Conservation (phyloP, 2,113 vertebrate species). For the Rhadina sibilatrix region DNA sequence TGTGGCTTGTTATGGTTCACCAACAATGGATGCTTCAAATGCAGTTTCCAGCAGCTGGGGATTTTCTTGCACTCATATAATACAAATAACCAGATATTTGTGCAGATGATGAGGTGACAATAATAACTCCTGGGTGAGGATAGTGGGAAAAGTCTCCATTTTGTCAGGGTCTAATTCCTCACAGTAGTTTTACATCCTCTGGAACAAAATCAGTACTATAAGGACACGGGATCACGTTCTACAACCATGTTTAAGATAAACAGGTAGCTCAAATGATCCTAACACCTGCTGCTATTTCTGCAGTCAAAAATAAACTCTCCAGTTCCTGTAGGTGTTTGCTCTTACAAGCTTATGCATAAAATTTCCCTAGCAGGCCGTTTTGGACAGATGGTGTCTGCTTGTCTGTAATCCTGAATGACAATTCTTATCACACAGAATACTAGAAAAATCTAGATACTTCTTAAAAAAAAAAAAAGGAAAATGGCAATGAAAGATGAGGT, state of each 20-base stretch:
- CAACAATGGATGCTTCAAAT: neutral
- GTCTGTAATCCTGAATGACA: neutral
- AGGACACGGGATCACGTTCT: neutral
- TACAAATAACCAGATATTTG: neutral
- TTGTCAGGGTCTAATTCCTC: neutral
- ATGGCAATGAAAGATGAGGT: neutral
- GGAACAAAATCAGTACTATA: neutral
- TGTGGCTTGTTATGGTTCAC: neutral
- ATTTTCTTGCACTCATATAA: neutral
- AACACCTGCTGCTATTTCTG: neutral
- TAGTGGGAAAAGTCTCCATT: neutral
- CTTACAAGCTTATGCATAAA: neutral
- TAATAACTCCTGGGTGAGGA: neutral
- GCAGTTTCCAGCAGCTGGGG: neutral
- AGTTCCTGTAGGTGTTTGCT: neutral
- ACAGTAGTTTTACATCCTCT: neutral
- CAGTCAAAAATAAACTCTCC: neutral
- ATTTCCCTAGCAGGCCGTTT: neutral
- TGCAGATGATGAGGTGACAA: neutral
- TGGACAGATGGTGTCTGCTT: neutral
- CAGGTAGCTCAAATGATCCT: neutral
- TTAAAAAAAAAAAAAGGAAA: neutral
- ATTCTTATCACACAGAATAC: neutral
- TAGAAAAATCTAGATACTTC: neutral
- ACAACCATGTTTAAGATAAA: neutral